phyloP scores from a whole-genome alignment of 2,113 vertebrate species.

The Desmodus rotundus region DNA sequence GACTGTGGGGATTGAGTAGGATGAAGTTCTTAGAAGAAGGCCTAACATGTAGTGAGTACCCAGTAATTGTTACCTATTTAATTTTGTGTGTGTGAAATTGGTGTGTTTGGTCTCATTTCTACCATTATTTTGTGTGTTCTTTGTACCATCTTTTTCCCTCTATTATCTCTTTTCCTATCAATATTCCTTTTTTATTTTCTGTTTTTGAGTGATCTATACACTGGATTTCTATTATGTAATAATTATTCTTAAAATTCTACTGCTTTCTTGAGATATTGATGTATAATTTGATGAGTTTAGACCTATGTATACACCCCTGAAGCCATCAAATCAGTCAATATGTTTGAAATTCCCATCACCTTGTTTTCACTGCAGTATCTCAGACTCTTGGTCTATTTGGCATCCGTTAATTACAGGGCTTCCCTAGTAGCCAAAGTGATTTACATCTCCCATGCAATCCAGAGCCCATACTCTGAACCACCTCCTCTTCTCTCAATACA shows the following conservation, averaged over 20 bases:
- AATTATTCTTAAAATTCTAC: slow-evolving; percentile 3
- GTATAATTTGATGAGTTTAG: not conserved
- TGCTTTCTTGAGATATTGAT: not conserved
- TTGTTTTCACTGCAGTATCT: not conserved
- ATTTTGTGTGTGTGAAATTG: not conserved
- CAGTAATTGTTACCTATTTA: not conserved
- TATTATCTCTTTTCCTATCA: not conserved
- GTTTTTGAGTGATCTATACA: not conserved
- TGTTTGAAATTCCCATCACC: slow-evolving; percentile 16
- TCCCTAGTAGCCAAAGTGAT: not conserved
- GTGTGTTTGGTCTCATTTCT: not conserved
- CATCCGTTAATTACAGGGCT: not conserved
- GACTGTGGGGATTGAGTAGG: not conserved
- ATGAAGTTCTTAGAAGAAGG: not conserved
- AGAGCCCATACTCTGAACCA: not conserved
- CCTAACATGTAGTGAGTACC: not conserved
- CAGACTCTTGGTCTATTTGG: not conserved
- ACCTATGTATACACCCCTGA: not conserved
- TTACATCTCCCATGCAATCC: not conserved
- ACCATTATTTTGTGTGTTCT: not conserved
- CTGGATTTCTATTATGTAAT: not conserved
- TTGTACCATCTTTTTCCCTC: not conserved
- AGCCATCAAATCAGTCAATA: not conserved
- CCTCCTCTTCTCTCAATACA: not conserved
- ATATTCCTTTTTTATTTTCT: not conserved